Evolutionary conservation across 2,797 vertebrate genomes (phyloP).

Genomic region (Chelon auratus): DNA sequence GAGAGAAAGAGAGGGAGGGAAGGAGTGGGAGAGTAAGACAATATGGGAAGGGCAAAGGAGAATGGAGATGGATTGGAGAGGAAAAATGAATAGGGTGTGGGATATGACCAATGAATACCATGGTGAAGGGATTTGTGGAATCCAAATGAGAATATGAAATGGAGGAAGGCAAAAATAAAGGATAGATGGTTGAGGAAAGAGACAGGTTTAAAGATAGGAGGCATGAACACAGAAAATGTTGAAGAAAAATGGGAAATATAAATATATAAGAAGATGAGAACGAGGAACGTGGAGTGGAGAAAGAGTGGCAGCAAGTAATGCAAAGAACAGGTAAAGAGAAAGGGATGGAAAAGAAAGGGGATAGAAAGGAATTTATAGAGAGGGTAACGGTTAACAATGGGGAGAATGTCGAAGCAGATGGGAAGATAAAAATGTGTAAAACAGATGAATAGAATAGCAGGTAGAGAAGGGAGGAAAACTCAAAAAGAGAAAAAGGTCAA

Average conservation of each 20-base stretch:
- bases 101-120: slow-evolving; percentile 17
- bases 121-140: slow-evolving; percentile 13
- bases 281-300: background rate
- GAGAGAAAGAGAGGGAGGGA: slow-evolving; percentile 51
- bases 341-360: background rate
- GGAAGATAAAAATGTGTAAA: slow-evolving; percentile 10
- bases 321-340: background rate
- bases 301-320: background rate
- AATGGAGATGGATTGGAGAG: slow-evolving; percentile 29
- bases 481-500: slow-evolving; percentile 59
- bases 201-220: background rate
- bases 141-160: slow-evolving; percentile 19
- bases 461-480: slow-evolving; percentile 54
- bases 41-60: slow-evolving; percentile 36
- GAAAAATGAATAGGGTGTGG: slow-evolving; percentile 27
- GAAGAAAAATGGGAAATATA: background rate
- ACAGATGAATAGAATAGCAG: slow-evolving; percentile 35
- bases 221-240: background rate
- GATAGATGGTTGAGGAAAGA: background rate
- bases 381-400: background rate
- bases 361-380: background rate
- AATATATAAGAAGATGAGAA: background rate
- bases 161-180: slow-evolving; percentile 8
- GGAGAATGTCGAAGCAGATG: background rate
- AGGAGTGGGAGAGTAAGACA: slow-evolving; percentile 47